Conservation (phyloP, 2,797 vertebrate species). For the Etheostoma nigrum region DNA sequence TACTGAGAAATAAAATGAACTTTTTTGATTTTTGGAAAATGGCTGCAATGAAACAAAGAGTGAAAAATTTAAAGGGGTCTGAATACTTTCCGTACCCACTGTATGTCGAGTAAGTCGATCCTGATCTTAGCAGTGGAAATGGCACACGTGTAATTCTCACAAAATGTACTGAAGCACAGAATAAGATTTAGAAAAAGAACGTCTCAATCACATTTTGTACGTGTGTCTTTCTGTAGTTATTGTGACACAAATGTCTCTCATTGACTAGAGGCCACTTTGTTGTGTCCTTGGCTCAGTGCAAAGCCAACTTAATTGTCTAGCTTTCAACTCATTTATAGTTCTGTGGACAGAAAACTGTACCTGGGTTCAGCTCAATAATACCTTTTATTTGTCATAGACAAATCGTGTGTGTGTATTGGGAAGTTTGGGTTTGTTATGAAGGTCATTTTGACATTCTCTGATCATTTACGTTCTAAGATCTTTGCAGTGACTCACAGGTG, state of each 20-base stretch:
- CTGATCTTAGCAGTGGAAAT: slow-evolving; percentile 18
- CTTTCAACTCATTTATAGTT: slow-evolving; percentile 37
- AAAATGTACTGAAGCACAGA: slow-evolving; percentile 34
- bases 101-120: slow-evolving; percentile 11
- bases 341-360: slow-evolving; percentile 28
- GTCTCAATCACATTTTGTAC: slow-evolving; percentile 37
- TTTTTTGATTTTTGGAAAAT: too few species aligned
- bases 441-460: slow-evolving; percentile 28
- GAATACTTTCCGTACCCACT: too few species aligned
- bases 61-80: too few species aligned
- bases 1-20: too few species aligned
- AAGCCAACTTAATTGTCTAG: slow-evolving; percentile 25
- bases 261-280: slow-evolving; percentile 30
- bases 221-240: slow-evolving; percentile 39
- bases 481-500: slow-evolving; percentile 32
- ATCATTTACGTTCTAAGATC: slow-evolving; percentile 36
- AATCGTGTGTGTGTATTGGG: neutral
- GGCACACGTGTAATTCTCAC: slow-evolving; percentile 35
- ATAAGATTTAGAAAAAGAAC: slow-evolving; percentile 12
- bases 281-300: slow-evolving; percentile 13
- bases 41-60: too few species aligned
- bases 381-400: slow-evolving; percentile 20
- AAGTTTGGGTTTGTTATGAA: slow-evolving; percentile 30
- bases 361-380: slow-evolving; percentile 26
- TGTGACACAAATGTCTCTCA: slow-evolving; percentile 30